Evolutionary conservation across 2,113 vertebrate species (phyloP).

Genomic region (Scomber scombrus): DNA sequence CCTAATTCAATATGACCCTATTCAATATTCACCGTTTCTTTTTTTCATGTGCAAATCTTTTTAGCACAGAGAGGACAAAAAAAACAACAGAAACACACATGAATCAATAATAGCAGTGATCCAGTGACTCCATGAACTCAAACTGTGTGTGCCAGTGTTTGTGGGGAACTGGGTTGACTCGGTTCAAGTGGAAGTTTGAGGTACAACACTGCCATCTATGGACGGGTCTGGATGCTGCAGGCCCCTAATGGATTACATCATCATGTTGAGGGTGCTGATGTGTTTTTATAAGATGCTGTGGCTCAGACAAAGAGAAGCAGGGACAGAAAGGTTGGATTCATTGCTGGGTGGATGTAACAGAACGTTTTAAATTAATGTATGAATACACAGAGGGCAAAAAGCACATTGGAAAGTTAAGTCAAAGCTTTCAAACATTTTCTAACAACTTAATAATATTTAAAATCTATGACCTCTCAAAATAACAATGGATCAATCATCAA

Average conservation of each 20-base stretch:
- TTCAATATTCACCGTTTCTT: conserved; percentile 61
- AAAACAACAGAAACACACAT: conserved; percentile 60
- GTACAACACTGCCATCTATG: conserved; percentile 91
- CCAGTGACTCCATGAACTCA: conserved; percentile 83
- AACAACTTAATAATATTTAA: neutral
- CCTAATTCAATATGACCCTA: conserved; percentile 49
- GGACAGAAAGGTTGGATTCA: neutral
- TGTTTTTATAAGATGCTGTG: conserved; percentile 71
- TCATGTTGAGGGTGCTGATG: conserved; percentile 69
- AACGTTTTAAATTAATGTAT: conserved; percentile 11
- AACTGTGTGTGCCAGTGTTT: conserved; percentile 64
- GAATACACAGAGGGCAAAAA: neutral
- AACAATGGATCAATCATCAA: neutral
- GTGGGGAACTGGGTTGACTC: conserved; percentile 83
- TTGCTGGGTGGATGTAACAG: neutral
- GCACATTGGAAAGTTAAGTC: neutral
- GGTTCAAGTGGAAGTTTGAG: conserved; percentile 40
- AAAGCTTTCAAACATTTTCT: neutral
- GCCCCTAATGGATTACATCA: conserved; percentile 80
- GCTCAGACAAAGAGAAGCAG: conserved; percentile 82
- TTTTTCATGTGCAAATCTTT: conserved; percentile 47
- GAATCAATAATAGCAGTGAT: conserved; percentile 76
- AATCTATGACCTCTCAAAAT: neutral
- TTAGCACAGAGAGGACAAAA: conserved; percentile 33
- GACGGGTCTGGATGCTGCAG: conserved; percentile 16